phyloP scores from a whole-genome alignment of 2,113 vertebrate genomes.

The Lasiurus borealis region DNA sequence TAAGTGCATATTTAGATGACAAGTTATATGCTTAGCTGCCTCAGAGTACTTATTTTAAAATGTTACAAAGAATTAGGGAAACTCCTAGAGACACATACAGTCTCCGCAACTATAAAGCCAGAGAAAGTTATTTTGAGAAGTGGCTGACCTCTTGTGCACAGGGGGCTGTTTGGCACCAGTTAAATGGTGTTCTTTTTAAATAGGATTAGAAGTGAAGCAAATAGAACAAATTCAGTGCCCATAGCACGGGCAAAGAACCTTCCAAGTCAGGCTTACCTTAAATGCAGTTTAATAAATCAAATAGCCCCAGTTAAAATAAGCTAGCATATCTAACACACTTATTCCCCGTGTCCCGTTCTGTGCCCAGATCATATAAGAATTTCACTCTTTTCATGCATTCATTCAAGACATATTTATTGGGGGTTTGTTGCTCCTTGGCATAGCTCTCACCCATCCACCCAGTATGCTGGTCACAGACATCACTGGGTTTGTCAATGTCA shows the following conservation, averaged over 20 bases:
- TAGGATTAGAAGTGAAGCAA: conserved; percentile 39
- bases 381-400: background rate
- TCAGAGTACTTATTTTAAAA: conserved; percentile 72
- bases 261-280: background rate
- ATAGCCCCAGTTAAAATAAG: conserved; percentile 45
- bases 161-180: background rate
- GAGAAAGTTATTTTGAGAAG: conserved; percentile 41
- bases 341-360: background rate
- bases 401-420: background rate
- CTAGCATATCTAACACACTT: background rate
- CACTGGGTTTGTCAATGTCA: background rate
- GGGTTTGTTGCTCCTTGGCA: rapidly evolving
- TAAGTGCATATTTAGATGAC: conserved; percentile 76
- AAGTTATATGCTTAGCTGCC: conserved; percentile 72
- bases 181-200: conserved; percentile 59
- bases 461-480: background rate
- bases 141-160: conserved; percentile 48
- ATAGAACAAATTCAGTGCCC: conserved; percentile 33
- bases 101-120: conserved; percentile 43
- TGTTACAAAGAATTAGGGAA: conserved; percentile 76
- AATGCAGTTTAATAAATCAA: conserved; percentile 34
- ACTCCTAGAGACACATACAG: conserved; percentile 53
- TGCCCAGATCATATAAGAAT: background rate
- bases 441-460: no score
- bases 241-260: background rate